phyloP scores from a whole-genome alignment of 2,113 vertebrate genomes.

The Lamprotornis superbus region DNA sequence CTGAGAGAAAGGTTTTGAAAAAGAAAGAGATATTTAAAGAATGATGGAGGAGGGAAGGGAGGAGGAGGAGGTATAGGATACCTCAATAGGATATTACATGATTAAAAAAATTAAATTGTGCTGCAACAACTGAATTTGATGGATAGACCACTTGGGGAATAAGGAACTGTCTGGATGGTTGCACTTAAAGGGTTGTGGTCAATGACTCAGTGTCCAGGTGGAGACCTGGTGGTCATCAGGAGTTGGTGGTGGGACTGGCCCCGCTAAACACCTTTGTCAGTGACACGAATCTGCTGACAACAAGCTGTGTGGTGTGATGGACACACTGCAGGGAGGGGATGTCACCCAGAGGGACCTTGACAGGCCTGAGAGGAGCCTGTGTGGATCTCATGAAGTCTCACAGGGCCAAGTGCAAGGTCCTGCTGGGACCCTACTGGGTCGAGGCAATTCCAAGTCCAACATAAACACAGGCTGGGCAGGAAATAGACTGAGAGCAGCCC shows the following conservation, averaged over 20 bases:
- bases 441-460: neutral
- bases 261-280: neutral
- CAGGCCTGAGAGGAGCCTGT: neutral
- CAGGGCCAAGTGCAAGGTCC: neutral
- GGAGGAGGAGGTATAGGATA: neutral
- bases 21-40: neutral
- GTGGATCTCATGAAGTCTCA: neutral
- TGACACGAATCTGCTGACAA: neutral
- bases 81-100: neutral
- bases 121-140: neutral
- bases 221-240: neutral
- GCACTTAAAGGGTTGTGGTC: neutral
- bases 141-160: neutral
- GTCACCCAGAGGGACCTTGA: neutral
- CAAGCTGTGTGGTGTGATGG: neutral
- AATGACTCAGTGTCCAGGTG: neutral
- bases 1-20: neutral
- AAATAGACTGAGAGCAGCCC: no score
- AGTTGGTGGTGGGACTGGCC: rapidly evolving
- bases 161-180: neutral
- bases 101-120: neutral
- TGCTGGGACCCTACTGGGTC: no score
- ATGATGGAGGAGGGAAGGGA: neutral
- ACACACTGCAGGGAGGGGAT: neutral
- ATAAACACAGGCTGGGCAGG: no score